Evolutionary conservation across 2,888 invertebrate genomes (phyloP).

Genomic region (Caenorhabditis afra): DNA sequence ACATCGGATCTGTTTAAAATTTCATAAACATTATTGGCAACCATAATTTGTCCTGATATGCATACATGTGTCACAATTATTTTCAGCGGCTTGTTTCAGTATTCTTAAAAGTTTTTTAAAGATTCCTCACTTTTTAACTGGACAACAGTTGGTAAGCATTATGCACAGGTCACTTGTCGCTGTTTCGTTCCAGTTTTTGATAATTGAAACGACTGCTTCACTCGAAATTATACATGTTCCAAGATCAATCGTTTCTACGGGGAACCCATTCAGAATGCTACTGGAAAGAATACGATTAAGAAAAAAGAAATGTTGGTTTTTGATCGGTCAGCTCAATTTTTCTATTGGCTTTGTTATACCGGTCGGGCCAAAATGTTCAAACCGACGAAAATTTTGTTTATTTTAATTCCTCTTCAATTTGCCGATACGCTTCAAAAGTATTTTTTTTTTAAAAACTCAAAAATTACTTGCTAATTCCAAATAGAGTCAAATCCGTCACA

Average conservation of each 20-base stretch:
- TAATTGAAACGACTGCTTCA: constrained; percentile 40
- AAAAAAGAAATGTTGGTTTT: background rate
- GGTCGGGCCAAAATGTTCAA: too few species aligned
- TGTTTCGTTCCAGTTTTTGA: constrained; percentile 55
- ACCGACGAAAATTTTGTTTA: too few species aligned
- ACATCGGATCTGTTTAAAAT: constrained; percentile 32
- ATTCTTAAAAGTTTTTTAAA: constrained; percentile 16
- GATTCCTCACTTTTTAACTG: constrained; percentile 36
- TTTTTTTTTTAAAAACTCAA: too few species aligned
- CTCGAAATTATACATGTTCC: constrained; percentile 60
- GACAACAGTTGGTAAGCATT: constrained; percentile 59
- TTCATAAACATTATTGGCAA: background rate
- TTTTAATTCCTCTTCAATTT: too few species aligned
- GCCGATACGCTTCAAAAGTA: too few species aligned
- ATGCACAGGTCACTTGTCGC: constrained; percentile 61
- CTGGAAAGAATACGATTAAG: constrained; percentile 43
- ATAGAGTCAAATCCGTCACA: constrained; percentile 71
- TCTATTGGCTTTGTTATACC: too few species aligned
- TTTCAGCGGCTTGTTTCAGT: too few species aligned
- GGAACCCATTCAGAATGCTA: constrained; percentile 28
- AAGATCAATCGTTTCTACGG: constrained; percentile 66
- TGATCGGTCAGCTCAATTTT: too few species aligned
- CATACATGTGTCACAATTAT: too few species aligned
- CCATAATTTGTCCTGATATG: background rate
- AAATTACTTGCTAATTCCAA: constrained; percentile 57